Conservation (phyloP, 2,113 vertebrate species). For the Chloebia gouldiae region DNA sequence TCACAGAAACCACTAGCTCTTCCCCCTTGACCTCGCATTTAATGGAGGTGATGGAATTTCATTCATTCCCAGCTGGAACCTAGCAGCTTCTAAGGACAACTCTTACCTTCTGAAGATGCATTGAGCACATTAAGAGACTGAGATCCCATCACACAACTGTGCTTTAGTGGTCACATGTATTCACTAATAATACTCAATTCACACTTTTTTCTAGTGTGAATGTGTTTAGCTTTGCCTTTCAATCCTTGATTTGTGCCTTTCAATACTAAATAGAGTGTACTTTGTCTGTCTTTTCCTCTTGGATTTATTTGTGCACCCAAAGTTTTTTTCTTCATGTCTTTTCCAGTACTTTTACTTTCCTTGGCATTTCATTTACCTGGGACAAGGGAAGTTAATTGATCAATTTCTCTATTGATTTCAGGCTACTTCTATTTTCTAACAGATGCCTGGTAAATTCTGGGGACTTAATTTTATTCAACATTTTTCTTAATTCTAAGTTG, state of each 20-base stretch:
- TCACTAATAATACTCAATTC: neutral
- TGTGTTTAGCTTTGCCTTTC: neutral
- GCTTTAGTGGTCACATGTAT: neutral
- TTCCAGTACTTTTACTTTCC: neutral
- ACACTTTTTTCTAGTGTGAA: neutral
- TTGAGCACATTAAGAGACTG: neutral
- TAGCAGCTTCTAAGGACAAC: neutral
- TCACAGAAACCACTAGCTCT: conserved; percentile 31
- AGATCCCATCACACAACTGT: neutral
- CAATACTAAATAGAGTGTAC: accelerated
- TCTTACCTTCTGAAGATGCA: neutral
- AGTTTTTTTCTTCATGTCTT: neutral
- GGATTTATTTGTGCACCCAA: neutral
- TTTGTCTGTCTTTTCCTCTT: neutral
- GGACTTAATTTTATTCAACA: neutral
- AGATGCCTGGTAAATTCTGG: neutral
- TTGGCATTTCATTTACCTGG: neutral
- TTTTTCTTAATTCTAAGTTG: neutral
- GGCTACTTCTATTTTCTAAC: neutral
- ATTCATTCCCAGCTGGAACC: neutral
- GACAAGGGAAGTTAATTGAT: neutral
- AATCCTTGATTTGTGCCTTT: neutral
- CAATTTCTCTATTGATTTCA: neutral
- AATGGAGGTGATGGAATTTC: conserved; percentile 33
- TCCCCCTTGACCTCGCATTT: conserved; percentile 24